Base-by-base conservation (phyloP, 2,797 vertebrate genomes). In the Rhinichthys osculus region DNA sequence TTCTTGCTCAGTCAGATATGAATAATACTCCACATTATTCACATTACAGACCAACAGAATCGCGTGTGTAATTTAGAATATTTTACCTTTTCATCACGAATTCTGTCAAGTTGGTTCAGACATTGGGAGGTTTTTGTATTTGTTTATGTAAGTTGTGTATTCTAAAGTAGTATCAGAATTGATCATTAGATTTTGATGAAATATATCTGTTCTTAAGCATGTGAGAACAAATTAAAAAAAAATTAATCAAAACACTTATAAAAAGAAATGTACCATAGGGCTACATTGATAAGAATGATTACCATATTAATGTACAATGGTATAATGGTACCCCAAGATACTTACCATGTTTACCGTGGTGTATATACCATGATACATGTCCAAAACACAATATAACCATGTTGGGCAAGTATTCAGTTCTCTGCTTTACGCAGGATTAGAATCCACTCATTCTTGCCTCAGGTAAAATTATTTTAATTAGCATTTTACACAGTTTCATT, bases 1-100 rank as follows among this genome's bases (percentile, higher is more conserved):
- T 74, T 81, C 19, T 30, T 77, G 71, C 70, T 88, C 52, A 42
- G 74, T 87, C 40, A 72, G 27, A 74, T 50, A 71, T 40, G 2
- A 62, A 52, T 66, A 74, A 85, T 40, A 50, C 21, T 10, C 1
- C 7, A 11, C 16, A 71, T 78, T 59, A 70, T 57, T 57, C 54
- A 23, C n/a, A 30, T 27, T 57, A 21, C 8, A 50, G 42, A 35
- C 7, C 16, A 23, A 66, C 27, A 8, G 17, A 70, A 70, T 1
- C 7, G 4, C 21, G 44, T 38, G 40, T 44, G 3, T 30, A 3
- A 62, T 47, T 13, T 3, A 14, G 14, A 62, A 5, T 74, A 50
- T n/a, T 77, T 38, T 10, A 27, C 11, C 11, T 40, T 77, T 67
- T 14, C 2, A 11, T 47, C 14, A 7, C 40, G 3, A 38, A 47